phyloP scores from a whole-genome alignment of 2,113 vertebrate genomes.

The Sigmodon hispidus region DNA sequence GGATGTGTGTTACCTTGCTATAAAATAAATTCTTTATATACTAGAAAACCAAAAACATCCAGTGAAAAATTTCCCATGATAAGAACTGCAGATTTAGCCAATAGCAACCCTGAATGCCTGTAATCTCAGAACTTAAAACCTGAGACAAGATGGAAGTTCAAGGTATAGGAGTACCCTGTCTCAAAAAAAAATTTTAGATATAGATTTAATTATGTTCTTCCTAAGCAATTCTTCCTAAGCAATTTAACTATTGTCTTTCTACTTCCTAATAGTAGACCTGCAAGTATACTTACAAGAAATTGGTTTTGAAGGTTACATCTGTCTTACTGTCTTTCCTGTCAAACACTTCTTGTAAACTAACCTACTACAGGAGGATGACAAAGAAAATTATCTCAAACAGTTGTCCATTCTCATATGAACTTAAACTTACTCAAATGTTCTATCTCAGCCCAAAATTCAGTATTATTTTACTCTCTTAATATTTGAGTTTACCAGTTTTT shows the following conservation, averaged over 20 bases:
- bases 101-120: too few species aligned
- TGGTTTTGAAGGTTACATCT: slow-evolving; percentile 32
- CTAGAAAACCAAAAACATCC: slow-evolving; percentile 47
- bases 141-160: background rate
- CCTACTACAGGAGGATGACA: background rate
- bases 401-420: slow-evolving; percentile 25
- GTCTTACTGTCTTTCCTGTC: background rate
- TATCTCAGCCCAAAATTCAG: slow-evolving; percentile 33
- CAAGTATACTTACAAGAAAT: slow-evolving; percentile 43
- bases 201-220: slow-evolving; percentile 6
- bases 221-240: slow-evolving; percentile 46
- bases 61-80: background rate
- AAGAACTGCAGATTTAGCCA: background rate
- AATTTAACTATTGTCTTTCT: too few species aligned
- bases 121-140: background rate
- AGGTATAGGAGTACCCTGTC: background rate
- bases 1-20: slow-evolving; percentile 32
- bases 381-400: slow-evolving; percentile 37
- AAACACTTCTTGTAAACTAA: slow-evolving; percentile 16
- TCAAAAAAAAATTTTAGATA: background rate
- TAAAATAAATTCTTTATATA: slow-evolving; percentile 50
- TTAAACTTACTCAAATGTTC: slow-evolving; percentile 46
- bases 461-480: slow-evolving; percentile 55
- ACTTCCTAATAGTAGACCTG: slow-evolving; percentile 5
- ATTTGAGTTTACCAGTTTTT: slow-evolving; percentile 46